phyloP scores from a whole-genome alignment of 2,888 invertebrate genomes.

The Steinernema scapterisci region DNA sequence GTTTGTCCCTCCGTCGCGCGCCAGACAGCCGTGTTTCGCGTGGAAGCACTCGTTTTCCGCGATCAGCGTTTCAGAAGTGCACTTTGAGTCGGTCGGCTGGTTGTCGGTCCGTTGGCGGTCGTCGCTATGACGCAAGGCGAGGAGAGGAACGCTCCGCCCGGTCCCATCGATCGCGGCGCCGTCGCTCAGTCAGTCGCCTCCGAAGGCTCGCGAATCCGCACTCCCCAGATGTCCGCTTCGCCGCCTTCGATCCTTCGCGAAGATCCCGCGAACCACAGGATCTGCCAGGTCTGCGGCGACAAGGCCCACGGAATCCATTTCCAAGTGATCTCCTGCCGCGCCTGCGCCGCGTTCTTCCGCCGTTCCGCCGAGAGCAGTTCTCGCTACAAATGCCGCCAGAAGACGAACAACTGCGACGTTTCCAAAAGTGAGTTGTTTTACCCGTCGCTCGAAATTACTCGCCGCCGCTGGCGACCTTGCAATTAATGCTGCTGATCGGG shows the following conservation, averaged over 20 bases:
- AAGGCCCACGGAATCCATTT: constrained; percentile 33
- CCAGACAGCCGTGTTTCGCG: constrained; percentile 1
- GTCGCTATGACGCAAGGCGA: too few relatives aligned
- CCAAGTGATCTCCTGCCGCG: constrained; percentile 35
- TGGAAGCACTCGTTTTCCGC: neutral
- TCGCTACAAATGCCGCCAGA: neutral
- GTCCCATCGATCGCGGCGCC: neutral
- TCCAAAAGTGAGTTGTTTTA: constrained; percentile 19
- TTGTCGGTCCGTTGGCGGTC: neutral
- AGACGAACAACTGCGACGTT: constrained; percentile 11
- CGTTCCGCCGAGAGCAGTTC: neutral
- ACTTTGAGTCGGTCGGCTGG: neutral
- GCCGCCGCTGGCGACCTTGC: too few relatives aligned
- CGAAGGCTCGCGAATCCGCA: neutral
- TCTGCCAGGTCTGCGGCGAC: constrained; percentile 16
- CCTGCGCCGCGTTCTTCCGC: constrained; percentile 36
- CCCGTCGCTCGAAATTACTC: too few relatives aligned
- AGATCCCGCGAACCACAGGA: neutral
- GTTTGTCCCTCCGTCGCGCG: too few relatives aligned
- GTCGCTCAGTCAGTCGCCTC: neutral
- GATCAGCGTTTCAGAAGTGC: neutral
- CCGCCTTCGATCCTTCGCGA: constrained; percentile 1
- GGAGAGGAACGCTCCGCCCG: constrained; percentile 5
- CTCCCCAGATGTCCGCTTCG: neutral
- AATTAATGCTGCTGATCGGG: too few relatives aligned